Conservation (phyloP, 2,797 vertebrate genomes). For the Ispidina lecontei region DNA sequence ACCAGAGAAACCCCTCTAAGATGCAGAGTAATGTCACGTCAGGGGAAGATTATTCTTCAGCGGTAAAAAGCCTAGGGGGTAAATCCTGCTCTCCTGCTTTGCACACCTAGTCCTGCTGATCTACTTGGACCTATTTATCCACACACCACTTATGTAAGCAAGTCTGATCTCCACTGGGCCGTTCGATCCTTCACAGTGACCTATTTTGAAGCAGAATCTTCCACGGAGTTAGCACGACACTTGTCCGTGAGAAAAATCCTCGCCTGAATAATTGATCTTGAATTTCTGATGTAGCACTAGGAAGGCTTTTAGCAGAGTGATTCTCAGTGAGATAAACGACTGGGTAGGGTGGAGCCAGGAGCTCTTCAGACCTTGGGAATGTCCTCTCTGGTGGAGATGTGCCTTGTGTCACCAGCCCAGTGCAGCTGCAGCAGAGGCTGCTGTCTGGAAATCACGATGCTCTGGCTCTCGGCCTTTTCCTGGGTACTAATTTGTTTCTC, state of each 20-base stretch:
- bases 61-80: background rate
- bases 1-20: background rate
- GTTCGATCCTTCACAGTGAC: background rate
- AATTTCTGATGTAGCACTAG: background rate
- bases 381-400: background rate
- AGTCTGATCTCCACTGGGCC: background rate
- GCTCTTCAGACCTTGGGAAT: background rate
- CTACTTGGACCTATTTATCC: constrained; percentile 9
- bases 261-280: background rate
- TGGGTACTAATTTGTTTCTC: background rate
- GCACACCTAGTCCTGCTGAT: constrained; percentile 7
- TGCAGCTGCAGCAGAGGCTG: background rate
- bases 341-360: background rate
- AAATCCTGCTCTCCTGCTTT: constrained; percentile 55
- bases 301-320: background rate
- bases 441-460: background rate
- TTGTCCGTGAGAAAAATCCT: background rate
- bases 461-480: background rate
- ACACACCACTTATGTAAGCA: background rate
- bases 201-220: constrained; percentile 12
- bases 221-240: background rate
- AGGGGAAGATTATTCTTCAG: background rate
- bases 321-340: background rate
- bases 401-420: background rate
- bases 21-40: background rate